Conservation (phyloP, 2,888 invertebrate genomes). For the Drosophila putrida region DNA sequence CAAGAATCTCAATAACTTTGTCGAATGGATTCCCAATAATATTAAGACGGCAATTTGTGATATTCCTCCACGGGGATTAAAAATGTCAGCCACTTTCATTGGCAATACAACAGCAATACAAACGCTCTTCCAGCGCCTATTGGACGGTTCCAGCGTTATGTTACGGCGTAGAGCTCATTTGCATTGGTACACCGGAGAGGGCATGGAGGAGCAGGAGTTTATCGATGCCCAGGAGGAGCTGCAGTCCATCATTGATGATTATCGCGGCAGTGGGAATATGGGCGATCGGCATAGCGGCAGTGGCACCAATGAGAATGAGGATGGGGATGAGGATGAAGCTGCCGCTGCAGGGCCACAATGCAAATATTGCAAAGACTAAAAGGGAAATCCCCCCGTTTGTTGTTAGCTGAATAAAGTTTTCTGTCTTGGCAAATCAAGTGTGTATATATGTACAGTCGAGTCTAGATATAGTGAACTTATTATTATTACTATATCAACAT, state of each 20-base stretch:
- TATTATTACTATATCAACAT: too few species aligned
- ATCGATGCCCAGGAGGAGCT: slow-evolving; percentile 93
- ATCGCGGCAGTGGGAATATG: slow-evolving; percentile 78
- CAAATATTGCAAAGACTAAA: slow-evolving; percentile 39
- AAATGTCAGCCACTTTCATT: slow-evolving; percentile 94
- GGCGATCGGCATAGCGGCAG: slow-evolving; percentile 12
- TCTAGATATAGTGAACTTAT: too few species aligned
- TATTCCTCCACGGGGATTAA: slow-evolving; percentile 93
- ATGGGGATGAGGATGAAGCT: background rate
- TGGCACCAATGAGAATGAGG: background rate
- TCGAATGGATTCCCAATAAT: slow-evolving; percentile 94
- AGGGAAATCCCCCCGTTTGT: background rate
- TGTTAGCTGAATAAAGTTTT: slow-evolving; percentile 2
- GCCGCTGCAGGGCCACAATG: slow-evolving; percentile 27
- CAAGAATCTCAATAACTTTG: slow-evolving; percentile 90
- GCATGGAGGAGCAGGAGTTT: slow-evolving; percentile 95
- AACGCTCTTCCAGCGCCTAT: slow-evolving; percentile 91
- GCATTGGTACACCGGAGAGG: slow-evolving; percentile 95
- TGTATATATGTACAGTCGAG: too few species aligned
- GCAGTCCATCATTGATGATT: slow-evolving; percentile 90
- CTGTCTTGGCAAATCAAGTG: slow-evolving; percentile 4
- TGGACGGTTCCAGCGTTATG: slow-evolving; percentile 93
- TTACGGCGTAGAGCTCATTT: slow-evolving; percentile 93
- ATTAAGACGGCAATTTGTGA: slow-evolving; percentile 94
- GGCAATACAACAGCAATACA: slow-evolving; percentile 93